These are phyloP conservation scores for Pithys albifrons DNA, from an alignment of 2,113 vertebrate genomes.

Conservation along the genomic window DNA sequence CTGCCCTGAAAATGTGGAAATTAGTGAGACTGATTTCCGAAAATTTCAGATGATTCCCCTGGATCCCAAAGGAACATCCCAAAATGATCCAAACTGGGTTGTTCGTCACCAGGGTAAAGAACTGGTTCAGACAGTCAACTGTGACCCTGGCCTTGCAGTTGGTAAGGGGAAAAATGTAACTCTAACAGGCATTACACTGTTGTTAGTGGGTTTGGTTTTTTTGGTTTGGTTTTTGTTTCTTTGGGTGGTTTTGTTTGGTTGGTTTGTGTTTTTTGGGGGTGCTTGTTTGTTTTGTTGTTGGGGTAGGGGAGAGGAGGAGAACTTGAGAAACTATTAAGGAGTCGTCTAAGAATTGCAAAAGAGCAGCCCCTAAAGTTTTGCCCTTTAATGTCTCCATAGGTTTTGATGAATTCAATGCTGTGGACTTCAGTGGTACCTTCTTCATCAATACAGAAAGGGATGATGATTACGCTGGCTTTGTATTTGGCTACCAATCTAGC, in stretches of 20 bases:
- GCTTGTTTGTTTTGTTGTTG: no score
- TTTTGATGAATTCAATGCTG: conserved; percentile 95
- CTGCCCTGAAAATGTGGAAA: conserved; percentile 95
- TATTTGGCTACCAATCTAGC: conserved; percentile 98
- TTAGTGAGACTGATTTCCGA: conserved; percentile 96
- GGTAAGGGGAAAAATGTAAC: conserved; percentile 75
- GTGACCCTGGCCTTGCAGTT: conserved; percentile 96
- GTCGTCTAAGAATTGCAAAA: background rate
- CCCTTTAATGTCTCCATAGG: conserved; percentile 71
- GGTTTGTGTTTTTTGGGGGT: background rate
- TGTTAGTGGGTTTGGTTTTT: background rate
- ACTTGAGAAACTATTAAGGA: background rate
- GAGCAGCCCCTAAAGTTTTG: background rate
- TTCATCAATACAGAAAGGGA: conserved; percentile 98
- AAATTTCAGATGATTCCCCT: conserved; percentile 99
- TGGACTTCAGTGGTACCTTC: conserved; percentile 98
- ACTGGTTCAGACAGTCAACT: conserved; percentile 97
- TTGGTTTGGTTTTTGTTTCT: background rate
- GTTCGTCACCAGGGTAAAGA: conserved; percentile 98
- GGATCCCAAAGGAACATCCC: conserved; percentile 96
- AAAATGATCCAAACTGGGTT: conserved; percentile 98
- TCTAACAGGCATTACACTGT: background rate
- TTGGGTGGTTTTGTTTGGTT: background rate
- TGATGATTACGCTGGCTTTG: conserved; percentile 97
- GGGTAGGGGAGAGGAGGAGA: background rate